These are phyloP conservation scores for Sesia apiformis DNA, from an alignment of 2,888 invertebrate genomes.

Conservation along the genomic window DNA sequence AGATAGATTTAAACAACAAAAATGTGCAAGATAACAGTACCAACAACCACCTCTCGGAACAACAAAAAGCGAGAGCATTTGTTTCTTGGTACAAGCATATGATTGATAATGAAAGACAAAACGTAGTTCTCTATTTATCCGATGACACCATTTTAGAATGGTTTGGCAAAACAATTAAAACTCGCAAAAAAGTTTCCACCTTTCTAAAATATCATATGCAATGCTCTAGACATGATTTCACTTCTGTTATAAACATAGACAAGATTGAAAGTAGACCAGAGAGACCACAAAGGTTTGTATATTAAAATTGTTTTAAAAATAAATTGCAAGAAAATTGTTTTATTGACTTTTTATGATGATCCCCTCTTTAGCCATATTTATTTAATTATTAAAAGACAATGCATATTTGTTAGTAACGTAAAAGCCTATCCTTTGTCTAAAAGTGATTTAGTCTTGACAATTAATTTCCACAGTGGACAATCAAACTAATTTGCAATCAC, in stretches of 20 bases:
- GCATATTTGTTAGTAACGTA: no score
- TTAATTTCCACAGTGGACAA: no score
- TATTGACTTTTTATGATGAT: no score
- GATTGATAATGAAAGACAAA: conserved; percentile 65
- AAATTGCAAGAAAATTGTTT: no score
- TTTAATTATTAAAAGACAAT: no score
- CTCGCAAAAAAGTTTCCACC: conserved; percentile 70
- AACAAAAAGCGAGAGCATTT: conserved; percentile 49
- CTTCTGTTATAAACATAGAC: conserved; percentile 53
- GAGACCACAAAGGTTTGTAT: conserved; percentile 38
- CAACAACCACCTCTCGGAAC: no score
- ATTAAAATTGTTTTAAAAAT: neutral
- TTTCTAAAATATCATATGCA: conserved; percentile 74
- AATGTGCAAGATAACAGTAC: no score
- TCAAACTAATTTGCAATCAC: no score
- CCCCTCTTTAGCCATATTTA: no score
- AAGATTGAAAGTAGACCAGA: conserved; percentile 40
- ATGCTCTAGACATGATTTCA: conserved; percentile 65
- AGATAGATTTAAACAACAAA: no score
- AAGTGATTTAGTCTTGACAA: no score
- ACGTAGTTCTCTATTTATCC: conserved; percentile 59
- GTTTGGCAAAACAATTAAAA: conserved; percentile 77
- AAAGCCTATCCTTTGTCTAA: no score
- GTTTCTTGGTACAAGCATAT: conserved; percentile 61
- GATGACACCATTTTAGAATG: conserved; percentile 75